Percentiles rank a stretch among this genome's conserved stretches.
These are phyloP conservation scores for Peucedramus taeniatus DNA, from an alignment of 2,113 vertebrate species.

Conservation along the genomic window DNA sequence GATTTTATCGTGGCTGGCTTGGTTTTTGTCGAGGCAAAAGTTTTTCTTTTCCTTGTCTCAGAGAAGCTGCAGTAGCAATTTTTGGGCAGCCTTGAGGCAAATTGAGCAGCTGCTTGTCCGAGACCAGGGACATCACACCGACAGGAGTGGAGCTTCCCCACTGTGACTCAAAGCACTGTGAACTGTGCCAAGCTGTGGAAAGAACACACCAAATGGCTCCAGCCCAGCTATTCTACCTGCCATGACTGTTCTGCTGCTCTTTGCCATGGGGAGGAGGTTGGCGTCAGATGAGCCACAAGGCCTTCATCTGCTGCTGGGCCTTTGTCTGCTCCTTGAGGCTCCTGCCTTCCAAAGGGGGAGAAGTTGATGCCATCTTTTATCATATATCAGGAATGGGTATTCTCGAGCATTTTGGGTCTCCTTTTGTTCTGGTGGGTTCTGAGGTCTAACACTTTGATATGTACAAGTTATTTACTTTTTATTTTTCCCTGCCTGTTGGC, in stretches of 20 bases:
- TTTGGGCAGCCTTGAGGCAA: not conserved
- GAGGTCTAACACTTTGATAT: not conserved
- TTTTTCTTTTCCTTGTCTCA: not conserved
- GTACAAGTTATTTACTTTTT: not conserved
- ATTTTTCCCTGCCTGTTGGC: not conserved
- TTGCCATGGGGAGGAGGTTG: rapidly evolving
- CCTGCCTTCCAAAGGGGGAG: not conserved
- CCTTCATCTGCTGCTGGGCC: not conserved
- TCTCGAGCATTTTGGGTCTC: not conserved
- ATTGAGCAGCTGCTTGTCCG: not conserved
- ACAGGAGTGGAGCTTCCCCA: rapidly evolving
- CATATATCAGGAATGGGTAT: not conserved
- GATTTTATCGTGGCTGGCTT: not conserved
- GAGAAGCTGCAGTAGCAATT: not conserved
- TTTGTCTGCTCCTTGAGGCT: rapidly evolving
- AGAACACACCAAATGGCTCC: not conserved
- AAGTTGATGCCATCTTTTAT: not conserved
- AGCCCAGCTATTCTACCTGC: not conserved
- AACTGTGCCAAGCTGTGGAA: not conserved
- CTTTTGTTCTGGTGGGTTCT: not conserved
- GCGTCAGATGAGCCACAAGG: rapidly evolving
- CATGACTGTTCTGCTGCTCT: not conserved
- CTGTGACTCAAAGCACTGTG: rapidly evolving
- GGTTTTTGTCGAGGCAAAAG: not conserved
- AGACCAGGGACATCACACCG: not conserved